phyloP scores from a whole-genome alignment of 2,113 vertebrate genomes.

The Hyperoodon ampullatus region DNA sequence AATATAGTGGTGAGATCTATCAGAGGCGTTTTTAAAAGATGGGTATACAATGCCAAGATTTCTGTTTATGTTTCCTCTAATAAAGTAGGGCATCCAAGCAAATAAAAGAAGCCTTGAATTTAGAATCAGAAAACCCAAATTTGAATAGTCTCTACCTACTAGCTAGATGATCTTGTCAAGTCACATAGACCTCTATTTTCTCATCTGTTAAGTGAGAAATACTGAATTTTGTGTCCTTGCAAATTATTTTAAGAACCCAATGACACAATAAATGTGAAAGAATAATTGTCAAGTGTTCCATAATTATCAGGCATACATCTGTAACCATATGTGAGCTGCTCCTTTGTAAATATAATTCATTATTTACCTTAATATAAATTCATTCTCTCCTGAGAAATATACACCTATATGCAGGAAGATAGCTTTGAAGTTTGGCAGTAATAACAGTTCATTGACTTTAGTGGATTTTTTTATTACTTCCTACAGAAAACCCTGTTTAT shows the following conservation, averaged over 20 bases:
- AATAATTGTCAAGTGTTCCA: not conserved
- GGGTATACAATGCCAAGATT: not conserved
- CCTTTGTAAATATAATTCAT: not conserved
- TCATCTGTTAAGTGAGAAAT: conserved; percentile 36
- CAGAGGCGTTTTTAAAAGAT: not conserved
- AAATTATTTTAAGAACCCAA: conserved; percentile 9
- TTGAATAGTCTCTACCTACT: not conserved
- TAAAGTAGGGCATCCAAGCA: not conserved
- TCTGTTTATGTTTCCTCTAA: not conserved
- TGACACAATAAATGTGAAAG: conserved; percentile 8
- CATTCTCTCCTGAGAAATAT: not conserved
- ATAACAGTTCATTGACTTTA: not conserved
- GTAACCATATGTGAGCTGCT: not conserved
- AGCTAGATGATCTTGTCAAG: not conserved
- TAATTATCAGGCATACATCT: not conserved
- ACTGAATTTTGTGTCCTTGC: not conserved
- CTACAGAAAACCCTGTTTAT: not conserved
- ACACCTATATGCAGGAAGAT: not conserved
- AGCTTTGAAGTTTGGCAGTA: not conserved
- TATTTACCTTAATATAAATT: not conserved
- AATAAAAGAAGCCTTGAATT: not conserved
- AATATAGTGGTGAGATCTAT: not conserved
- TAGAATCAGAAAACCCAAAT: not conserved
- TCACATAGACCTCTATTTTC: not conserved
- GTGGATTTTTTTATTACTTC: not conserved